Evolutionary conservation across 35 echinoderm and acorn worm species (phyloP), one percentile per base, ranked within the genome.

Genomic region (Stichopus chloronotus): DNA sequence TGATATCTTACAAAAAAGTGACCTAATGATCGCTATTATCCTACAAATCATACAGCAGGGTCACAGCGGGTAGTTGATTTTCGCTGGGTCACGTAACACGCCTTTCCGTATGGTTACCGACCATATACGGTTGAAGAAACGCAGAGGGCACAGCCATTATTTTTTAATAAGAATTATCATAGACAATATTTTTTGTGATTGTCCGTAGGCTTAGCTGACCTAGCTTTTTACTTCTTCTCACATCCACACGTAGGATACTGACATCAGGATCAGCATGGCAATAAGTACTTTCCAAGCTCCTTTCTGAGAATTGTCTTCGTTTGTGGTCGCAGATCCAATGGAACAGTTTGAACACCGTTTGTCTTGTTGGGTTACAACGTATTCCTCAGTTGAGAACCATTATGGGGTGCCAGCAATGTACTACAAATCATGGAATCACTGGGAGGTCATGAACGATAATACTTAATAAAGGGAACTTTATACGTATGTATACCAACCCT

Each of bases 11-110:
- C 82, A 85, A 58, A 43, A 43, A 85, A 85, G 82, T 85, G 82
- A 85, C 82, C 82, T 85, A 85, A 85, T 85, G 82, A 85, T 85
- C 82, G 82, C 82, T 85, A 85, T 85, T 85, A 85, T 85, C 55
- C 53, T 85, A 85, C 82, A 85, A 85, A 85, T 85, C 82, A 85
- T 59, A 53, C 82, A 58, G 16, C 82, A 58, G 55, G 57, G 12
- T 58, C 82, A 9, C 82, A 58, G 82, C 82, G 82, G 82, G 82
- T 85, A 20, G 82, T 59, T 59, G 52, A 58, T 58, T 85, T 85
- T 53, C 55, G 52, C 54, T 58, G 57, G 82, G 54, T 85, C 82
- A 58, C 55, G 82, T 85, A 85, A 58, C 82, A 58, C 55, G 56
- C 55, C 10, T 85, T 20, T 85, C 82, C 19, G 55, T 43, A 43